A percentile compares a stretch with the other conserved stretches of the same genome.
phyloP scores from a whole-genome alignment of 2,797 vertebrate species.

The Numenius phaeopus region DNA sequence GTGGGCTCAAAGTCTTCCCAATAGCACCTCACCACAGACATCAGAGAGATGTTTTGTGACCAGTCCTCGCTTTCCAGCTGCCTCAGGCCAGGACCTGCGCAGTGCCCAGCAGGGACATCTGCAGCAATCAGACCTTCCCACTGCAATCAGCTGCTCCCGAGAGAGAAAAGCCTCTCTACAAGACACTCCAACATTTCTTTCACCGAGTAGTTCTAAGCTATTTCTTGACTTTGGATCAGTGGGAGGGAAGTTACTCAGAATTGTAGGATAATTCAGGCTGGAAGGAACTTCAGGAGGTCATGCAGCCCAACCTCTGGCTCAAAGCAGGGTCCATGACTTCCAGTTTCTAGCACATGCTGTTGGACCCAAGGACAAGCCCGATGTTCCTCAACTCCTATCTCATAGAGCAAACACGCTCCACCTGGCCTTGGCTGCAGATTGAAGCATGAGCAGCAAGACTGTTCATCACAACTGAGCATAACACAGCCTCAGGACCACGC shows the following conservation, averaged over 20 bases:
- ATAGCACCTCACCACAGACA: neutral
- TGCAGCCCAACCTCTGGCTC: neutral
- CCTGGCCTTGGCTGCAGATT: neutral
- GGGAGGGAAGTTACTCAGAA: neutral
- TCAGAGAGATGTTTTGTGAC: neutral
- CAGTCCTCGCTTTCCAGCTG: neutral
- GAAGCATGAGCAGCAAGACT: accelerated
- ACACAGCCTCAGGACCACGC: neutral
- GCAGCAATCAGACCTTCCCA: neutral
- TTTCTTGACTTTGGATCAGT: neutral
- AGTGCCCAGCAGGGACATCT: neutral
- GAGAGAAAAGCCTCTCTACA: neutral
- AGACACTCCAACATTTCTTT: neutral
- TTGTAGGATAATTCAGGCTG: neutral
- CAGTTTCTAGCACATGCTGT: neutral
- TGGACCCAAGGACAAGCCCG: neutral
- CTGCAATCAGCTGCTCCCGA: neutral
- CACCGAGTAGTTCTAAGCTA: neutral
- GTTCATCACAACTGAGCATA: neutral
- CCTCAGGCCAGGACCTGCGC: neutral
- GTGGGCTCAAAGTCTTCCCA: neutral
- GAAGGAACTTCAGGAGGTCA: neutral
- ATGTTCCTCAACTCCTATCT: neutral
- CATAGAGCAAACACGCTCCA: neutral
- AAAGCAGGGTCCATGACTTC: neutral